phyloP scores from a whole-genome alignment of 92 coral and sea anemone genomes.

The Heteractis magnifica region DNA sequence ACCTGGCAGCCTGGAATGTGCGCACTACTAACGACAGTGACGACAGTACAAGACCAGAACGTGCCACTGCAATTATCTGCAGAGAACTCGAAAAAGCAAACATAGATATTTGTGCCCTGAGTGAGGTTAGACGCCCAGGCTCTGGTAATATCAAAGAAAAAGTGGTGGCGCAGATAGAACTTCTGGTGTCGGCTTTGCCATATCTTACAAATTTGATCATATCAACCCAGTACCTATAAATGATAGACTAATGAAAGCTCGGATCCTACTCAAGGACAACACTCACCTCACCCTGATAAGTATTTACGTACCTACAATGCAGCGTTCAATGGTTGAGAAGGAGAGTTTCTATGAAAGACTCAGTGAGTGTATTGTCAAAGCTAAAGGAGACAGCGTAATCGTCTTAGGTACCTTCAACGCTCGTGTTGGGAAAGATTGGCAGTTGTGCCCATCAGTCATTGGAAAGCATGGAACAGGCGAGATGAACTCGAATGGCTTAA shows the following conservation, averaged over 20 bases:
- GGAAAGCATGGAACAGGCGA: conserved; percentile 44
- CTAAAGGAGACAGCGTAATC: conserved; percentile 18
- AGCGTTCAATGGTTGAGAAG: conserved; percentile 3
- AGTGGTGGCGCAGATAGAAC: conserved; percentile 30
- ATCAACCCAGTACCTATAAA: conserved; percentile 37
- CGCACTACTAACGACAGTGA: conserved; percentile 28
- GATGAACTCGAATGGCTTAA: conserved; percentile 48
- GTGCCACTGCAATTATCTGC: conserved; percentile 36
- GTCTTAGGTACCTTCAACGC: conserved; percentile 48
- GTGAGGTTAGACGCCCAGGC: conserved; percentile 42
- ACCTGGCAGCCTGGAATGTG: conserved; percentile 30
- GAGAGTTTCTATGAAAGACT: conserved; percentile 31
- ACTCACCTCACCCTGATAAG: conserved; percentile 13
- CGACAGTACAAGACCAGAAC: conserved; percentile 41
- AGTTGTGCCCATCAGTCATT: conserved; percentile 44
- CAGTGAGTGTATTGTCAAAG: conserved; percentile 21
- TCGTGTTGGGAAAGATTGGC: conserved; percentile 50
- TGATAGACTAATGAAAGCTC: conserved; percentile 29
- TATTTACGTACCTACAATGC: conserved; percentile 20
- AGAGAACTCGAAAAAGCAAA: conserved; percentile 26
- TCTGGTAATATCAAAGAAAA: conserved; percentile 21
- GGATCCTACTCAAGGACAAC: background rate
- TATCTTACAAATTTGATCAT: conserved; percentile 28
- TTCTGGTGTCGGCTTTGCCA: conserved; percentile 49
- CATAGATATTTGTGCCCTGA: conserved; percentile 39